These are phyloP conservation scores for Cyprinella venusta DNA, from an alignment of 2,797 vertebrate genomes.

Conservation along the genomic window DNA sequence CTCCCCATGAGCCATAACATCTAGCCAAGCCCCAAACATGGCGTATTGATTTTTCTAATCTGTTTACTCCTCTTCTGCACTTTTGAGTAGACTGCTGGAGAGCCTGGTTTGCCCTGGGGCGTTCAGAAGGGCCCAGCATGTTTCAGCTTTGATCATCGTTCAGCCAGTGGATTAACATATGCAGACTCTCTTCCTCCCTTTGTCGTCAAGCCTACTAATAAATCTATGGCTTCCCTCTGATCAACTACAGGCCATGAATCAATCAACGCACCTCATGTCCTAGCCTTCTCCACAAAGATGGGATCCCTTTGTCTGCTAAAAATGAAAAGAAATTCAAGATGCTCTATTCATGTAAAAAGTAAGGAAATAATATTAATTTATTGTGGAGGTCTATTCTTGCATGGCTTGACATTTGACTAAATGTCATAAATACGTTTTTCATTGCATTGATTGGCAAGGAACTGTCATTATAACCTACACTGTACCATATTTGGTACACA, in stretches of 20 bases:
- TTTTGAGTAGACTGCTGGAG: constrained; percentile 74
- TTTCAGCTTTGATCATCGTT: constrained; percentile 86
- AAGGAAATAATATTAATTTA: background rate
- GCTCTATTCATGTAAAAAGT: background rate
- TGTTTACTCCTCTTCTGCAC: constrained; percentile 77
- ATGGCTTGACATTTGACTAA: background rate
- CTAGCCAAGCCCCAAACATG: constrained; percentile 64
- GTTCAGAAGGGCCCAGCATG: constrained; percentile 85
- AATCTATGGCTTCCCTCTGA: constrained; percentile 74
- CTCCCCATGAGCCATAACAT: constrained; percentile 58
- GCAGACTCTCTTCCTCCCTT: constrained; percentile 81
- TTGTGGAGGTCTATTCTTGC: background rate
- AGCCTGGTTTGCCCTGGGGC: constrained; percentile 82
- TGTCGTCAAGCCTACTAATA: constrained; percentile 80
- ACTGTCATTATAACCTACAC: background rate
- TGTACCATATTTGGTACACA: background rate
- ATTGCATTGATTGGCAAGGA: background rate
- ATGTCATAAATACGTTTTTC: background rate
- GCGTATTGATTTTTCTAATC: constrained; percentile 79
- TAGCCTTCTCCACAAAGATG: constrained; percentile 1
- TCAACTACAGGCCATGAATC: constrained; percentile 63
- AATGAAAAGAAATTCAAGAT: background rate
- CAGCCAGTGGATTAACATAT: constrained; percentile 84
- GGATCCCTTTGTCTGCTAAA: constrained; percentile 25
- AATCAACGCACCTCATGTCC: constrained; percentile 48